Base-by-base conservation (phyloP, 2,888 invertebrate species). In the Salticus scenicus region DNA sequence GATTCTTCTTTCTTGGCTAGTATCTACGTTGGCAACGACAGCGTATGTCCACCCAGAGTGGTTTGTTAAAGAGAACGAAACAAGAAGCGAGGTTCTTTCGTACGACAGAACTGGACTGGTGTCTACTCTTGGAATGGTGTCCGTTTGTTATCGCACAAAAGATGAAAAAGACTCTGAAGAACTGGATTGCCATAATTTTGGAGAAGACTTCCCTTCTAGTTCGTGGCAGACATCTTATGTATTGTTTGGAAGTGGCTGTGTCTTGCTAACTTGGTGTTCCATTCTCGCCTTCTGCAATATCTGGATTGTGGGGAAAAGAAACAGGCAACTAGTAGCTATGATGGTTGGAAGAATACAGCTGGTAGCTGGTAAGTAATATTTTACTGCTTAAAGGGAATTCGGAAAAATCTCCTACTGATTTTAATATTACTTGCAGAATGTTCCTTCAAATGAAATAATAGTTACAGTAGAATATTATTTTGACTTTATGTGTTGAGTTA, bases 1-100 rank as follows among this genome's bases (percentile, higher is more conserved):
- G 92, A 89, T 90, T 1, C 86, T 91, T 14, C 88, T 92, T 64
- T 91, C 91, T 5, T 89, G 91, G 67, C 88, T 90, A 27, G 90
- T 91, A 28, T 91, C 91, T 0, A 90, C 89, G 64, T 89, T 90
- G n/a, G 90, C 90, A 64, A 90, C 90, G 4, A 91, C 91, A 87
- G 90, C 91, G 69, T 91, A 91, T 87, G 89, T 91, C 17, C 91
- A 92, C 78, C 91, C 91, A 1, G 91, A 91, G 80, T 92, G 92
- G 92, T 90, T 91, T 77, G 89, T 91, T 31, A 90, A 76, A 28
- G 77, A 87, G 64, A 63, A 71, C 12, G 66, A 69, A 2, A 20
- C 67, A 8, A 5, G 24, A 17, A 20, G 27, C 14, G 75, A 79
- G 24, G 30, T 75, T 10, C 75, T 87, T 4, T 33, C 31, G 1